A percentile compares a stretch with the other conserved stretches of the same genome.
Evolutionary conservation across 2,888 invertebrate species (phyloP).

Genomic region (Heliconius sara): DNA sequence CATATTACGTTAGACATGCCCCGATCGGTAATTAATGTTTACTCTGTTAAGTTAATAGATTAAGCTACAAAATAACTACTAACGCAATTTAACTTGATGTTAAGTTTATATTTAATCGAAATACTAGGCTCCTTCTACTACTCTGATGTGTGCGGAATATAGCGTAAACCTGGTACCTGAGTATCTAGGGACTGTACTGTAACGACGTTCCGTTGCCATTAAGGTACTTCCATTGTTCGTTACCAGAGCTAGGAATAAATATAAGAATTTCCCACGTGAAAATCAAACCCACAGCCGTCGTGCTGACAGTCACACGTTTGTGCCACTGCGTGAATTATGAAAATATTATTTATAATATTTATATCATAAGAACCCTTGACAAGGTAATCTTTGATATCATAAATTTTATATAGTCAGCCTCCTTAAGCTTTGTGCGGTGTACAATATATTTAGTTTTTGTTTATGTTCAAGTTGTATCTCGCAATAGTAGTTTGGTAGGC

Average conservation of each 20-base stretch:
- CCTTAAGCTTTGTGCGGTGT: neutral
- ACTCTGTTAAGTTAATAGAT: neutral
- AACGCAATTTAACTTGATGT: neutral
- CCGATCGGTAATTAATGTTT: slow-evolving; percentile 9
- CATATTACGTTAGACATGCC: slow-evolving; percentile 15
- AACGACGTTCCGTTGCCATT: too few relatives aligned
- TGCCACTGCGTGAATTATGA: neutral
- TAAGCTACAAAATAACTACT: neutral
- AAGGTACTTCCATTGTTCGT: too few relatives aligned
- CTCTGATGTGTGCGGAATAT: neutral
- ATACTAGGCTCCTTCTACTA: neutral
- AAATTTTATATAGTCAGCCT: neutral
- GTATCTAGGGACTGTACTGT: too few relatives aligned
- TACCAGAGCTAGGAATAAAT: too few relatives aligned
- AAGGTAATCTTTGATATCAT: neutral
- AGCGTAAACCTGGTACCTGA: neutral
- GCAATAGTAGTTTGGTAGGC: neutral
- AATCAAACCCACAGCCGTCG: too few relatives aligned
- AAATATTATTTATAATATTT: neutral
- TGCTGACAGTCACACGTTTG: too few relatives aligned
- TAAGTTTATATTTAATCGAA: neutral
- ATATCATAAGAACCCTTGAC: neutral
- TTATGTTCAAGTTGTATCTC: neutral
- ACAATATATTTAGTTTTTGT: neutral
- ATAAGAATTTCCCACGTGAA: too few relatives aligned